phyloP scores from a whole-genome alignment of 1,140 invertebrate genomes.

The Drosophila parvula region DNA sequence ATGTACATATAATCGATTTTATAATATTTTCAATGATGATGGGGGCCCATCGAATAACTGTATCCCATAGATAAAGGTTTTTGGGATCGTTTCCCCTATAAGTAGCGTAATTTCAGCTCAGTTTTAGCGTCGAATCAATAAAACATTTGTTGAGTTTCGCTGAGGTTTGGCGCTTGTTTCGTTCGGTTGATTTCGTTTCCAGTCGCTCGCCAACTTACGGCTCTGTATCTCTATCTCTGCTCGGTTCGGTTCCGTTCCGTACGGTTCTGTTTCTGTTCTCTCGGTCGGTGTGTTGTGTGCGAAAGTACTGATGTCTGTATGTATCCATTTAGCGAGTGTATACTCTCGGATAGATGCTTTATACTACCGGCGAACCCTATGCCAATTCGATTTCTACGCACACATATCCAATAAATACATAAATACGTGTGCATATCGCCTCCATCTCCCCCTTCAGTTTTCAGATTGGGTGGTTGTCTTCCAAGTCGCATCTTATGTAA shows the following conservation, averaged over 20 bases:
- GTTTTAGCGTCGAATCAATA: conserved; percentile 75
- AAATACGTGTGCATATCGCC: conserved; percentile 29
- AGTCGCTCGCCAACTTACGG: conserved; percentile 58
- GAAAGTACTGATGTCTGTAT: conserved; percentile 47
- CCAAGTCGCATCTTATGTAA: conserved; percentile 40
- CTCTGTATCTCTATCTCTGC: conserved; percentile 59
- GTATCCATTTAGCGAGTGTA: conserved; percentile 61
- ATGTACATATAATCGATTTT: conserved; percentile 9
- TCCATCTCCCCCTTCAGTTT: not conserved
- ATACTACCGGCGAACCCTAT: conserved; percentile 65
- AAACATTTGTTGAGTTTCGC: conserved; percentile 72
- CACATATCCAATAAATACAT: conserved; percentile 6
- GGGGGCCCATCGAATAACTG: conserved; percentile 3
- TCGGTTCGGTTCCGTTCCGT: conserved; percentile 51
- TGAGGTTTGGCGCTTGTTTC: conserved; percentile 65
- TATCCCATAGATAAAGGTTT: conserved; percentile 13
- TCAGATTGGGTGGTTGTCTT: conserved; percentile 24
- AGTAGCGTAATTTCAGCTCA: conserved; percentile 66
- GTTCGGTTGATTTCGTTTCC: conserved; percentile 68
- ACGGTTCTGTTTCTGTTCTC: conserved; percentile 36
- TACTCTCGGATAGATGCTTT: conserved; percentile 63
- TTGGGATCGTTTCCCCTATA: conserved; percentile 51
- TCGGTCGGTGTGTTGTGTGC: conserved; percentile 47
- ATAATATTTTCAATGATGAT: not conserved
- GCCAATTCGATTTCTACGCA: conserved; percentile 22